A percentile compares a stretch with the other conserved stretches of the same genome.
Evolutionary conservation across 2,797 vertebrate genomes (phyloP).

Genomic region (Denticeps clupeoides): DNA sequence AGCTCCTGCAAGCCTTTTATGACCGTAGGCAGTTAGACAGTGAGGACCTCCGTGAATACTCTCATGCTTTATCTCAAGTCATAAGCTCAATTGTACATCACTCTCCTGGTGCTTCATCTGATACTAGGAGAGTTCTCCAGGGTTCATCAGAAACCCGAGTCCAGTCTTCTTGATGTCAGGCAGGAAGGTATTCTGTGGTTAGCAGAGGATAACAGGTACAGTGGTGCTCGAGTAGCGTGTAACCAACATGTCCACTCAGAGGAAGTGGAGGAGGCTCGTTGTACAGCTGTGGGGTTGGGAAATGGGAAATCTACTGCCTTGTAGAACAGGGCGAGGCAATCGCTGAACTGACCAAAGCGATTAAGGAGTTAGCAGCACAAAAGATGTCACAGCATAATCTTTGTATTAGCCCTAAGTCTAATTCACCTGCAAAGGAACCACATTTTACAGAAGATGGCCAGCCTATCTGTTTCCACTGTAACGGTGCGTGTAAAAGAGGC

Average conservation of each 20-base stretch:
- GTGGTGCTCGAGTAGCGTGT: conserved; percentile 3
- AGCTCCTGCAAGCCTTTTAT: conserved; percentile 15
- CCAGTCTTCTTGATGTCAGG: neutral
- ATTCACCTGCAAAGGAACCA: neutral
- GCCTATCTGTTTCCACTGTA: conserved; percentile 15
- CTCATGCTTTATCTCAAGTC: conserved; percentile 1
- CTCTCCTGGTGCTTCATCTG: neutral
- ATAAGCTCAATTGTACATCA: neutral
- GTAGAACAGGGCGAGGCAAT: no score
- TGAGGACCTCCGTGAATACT: conserved; percentile 2
- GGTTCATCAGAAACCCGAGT: conserved; percentile 4
- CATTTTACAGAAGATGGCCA: conserved; percentile 7
- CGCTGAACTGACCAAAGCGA: no score
- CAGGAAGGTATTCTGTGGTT: conserved; percentile 12
- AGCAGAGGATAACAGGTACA: conserved; percentile 1
- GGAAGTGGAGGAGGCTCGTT: no score
- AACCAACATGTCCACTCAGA: neutral
- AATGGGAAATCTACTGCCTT: no score
- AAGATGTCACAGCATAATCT: neutral
- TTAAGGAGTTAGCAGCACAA: neutral
- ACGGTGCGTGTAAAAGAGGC: no score
- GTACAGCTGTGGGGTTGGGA: no score
- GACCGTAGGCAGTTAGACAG: conserved; percentile 4
- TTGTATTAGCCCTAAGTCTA: neutral
- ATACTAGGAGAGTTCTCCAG: neutral